Conservation (phyloP, 2,797 vertebrate species). For the Enteromius fasciolatus region DNA sequence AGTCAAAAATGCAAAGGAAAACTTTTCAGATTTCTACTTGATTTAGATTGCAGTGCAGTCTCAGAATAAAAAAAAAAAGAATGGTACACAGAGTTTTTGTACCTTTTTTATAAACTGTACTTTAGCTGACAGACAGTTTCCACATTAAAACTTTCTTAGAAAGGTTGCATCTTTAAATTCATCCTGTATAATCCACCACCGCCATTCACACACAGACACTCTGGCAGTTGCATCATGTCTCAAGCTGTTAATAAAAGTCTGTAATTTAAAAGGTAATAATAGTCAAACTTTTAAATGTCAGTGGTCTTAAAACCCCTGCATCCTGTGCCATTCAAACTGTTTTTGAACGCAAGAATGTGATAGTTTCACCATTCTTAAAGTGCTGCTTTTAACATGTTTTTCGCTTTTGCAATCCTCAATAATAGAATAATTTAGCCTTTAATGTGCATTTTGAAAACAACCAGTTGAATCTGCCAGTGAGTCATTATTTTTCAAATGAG, state of each 20-base stretch:
- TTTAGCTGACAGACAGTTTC: background rate
- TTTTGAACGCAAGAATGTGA: background rate
- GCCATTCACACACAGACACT: background rate
- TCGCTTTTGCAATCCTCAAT: background rate
- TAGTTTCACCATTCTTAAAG: background rate
- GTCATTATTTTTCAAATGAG: slow-evolving; percentile 25
- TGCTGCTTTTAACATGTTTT: background rate
- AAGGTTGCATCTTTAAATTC: background rate
- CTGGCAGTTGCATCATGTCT: slow-evolving; percentile 8
- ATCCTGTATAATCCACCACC: background rate
- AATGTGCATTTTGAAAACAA: slow-evolving; percentile 16
- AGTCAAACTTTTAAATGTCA: background rate
- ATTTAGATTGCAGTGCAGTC: background rate
- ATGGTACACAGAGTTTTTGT: background rate
- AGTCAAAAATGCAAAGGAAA: background rate
- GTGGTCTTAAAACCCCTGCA: background rate
- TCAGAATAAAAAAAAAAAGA: background rate
- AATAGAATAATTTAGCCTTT: slow-evolving; percentile 1
- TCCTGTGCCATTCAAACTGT: background rate
- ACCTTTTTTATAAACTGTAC: background rate
- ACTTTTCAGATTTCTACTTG: background rate
- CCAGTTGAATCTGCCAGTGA: slow-evolving; percentile 25
- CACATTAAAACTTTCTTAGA: slow-evolving; percentile 2
- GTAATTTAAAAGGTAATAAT: too few relatives aligned
- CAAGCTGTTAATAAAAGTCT: too few relatives aligned